Conservation (phyloP, 2,888 invertebrate genomes). For the Cheilosia variabilis region DNA sequence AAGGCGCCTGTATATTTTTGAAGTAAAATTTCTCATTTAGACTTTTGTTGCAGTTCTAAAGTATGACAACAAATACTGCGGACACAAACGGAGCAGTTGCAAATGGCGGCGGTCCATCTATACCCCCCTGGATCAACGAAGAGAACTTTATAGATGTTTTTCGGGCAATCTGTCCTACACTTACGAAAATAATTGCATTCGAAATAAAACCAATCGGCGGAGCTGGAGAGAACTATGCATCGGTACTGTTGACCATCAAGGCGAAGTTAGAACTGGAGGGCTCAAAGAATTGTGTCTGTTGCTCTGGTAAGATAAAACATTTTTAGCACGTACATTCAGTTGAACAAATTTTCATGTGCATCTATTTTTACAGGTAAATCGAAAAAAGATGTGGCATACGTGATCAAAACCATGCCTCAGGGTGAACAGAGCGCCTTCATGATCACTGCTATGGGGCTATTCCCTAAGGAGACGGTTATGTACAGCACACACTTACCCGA, state of each 20-base stretch:
- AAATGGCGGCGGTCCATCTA: background rate
- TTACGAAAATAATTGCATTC: constrained; percentile 76
- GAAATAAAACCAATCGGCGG: constrained; percentile 74
- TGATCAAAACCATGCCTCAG: constrained; percentile 80
- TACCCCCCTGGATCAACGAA: constrained; percentile 68
- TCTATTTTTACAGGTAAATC: constrained; percentile 67
- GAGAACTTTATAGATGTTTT: constrained; percentile 77
- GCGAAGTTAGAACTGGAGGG: constrained; percentile 77
- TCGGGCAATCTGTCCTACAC: constrained; percentile 75
- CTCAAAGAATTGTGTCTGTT: constrained; percentile 34
- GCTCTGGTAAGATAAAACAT: background rate
- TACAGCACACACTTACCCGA: constrained; percentile 79
- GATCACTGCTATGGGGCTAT: constrained; percentile 77
- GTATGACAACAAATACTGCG: background rate
- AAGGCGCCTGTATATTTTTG: too few relatives aligned
- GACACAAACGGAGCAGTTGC: background rate
- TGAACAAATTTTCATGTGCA: too few relatives aligned
- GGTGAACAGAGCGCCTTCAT: constrained; percentile 52
- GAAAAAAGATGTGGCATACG: constrained; percentile 76
- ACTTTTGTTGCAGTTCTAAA: background rate
- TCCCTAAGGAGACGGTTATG: constrained; percentile 81
- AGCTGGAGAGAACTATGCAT: constrained; percentile 80
- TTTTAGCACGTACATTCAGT: background rate
- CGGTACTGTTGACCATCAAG: constrained; percentile 77
- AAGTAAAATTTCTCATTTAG: background rate